A percentile compares a stretch with the other conserved stretches of the same genome.
Conservation (phyloP, 2,888 invertebrate species). For the Leptopilina syphax region DNA sequence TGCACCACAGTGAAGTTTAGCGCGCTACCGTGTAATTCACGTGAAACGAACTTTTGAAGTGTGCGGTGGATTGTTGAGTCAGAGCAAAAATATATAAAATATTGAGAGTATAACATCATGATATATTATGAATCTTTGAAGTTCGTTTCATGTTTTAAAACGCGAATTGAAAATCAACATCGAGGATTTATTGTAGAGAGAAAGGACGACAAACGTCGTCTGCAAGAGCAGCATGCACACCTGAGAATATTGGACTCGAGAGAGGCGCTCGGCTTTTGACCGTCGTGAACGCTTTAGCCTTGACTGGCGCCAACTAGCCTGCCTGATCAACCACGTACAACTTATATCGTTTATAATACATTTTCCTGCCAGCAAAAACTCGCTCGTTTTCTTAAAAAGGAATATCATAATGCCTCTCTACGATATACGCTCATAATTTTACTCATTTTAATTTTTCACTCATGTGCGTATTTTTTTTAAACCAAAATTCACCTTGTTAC, state of each 20-base stretch:
- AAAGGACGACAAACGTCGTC: conserved; percentile 27
- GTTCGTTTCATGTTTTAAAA: neutral
- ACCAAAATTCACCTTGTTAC: too few relatives aligned
- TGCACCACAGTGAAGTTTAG: conserved; percentile 51
- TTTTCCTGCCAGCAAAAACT: conserved; percentile 9
- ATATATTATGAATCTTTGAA: neutral
- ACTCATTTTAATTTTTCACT: neutral
- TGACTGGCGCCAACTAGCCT: conserved; percentile 69
- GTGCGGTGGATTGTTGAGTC: neutral
- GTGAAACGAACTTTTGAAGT: neutral
- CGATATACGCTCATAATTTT: neutral
- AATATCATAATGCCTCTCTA: neutral
- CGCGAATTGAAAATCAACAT: neutral
- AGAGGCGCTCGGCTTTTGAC: conserved; percentile 45
- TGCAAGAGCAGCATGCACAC: conserved; percentile 23
- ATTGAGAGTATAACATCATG: neutral
- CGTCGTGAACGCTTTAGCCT: conserved; percentile 63
- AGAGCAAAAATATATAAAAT: neutral
- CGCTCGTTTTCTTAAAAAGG: conserved; percentile 16
- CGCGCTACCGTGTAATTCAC: conserved; percentile 47
- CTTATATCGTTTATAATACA: conserved; percentile 13
- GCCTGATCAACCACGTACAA: conserved; percentile 45
- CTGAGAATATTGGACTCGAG: conserved; percentile 32
- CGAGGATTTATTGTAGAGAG: conserved; percentile 1
- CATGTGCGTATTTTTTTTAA: too few relatives aligned